Conservation (phyloP, 2,888 invertebrate species). For the Nomada ferruginata region DNA sequence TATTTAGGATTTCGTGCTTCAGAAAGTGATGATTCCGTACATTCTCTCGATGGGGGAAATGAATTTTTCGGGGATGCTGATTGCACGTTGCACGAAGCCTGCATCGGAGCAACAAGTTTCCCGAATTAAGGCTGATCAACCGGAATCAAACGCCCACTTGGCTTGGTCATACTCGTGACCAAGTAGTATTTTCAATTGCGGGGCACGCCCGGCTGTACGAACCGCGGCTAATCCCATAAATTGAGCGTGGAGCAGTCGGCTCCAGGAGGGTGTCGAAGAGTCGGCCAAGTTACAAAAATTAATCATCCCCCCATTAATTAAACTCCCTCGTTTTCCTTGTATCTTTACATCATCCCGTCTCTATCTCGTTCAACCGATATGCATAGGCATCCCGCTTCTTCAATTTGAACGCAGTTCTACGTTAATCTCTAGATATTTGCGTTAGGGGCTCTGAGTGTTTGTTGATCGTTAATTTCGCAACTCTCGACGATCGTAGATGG, state of each 20-base stretch:
- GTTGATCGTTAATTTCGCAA: conserved; percentile 1
- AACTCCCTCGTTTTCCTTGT: conserved; percentile 46
- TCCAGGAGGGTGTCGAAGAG: conserved; percentile 54
- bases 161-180: conserved; percentile 77
- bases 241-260: conserved; percentile 67
- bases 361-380: background rate
- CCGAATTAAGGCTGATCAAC: conserved; percentile 69
- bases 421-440: too few species aligned
- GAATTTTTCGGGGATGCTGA: background rate
- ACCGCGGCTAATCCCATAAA: conserved; percentile 76
- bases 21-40: too few species aligned
- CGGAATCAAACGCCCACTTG: conserved; percentile 70
- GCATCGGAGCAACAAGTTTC: conserved; percentile 42
- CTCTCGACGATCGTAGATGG: background rate
- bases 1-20: too few species aligned
- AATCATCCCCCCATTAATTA: conserved; percentile 70
- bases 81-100: background rate
- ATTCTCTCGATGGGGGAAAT: background rate
- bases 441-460: too few species aligned
- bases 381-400: too few species aligned
- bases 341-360: background rate
- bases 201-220: conserved; percentile 72
- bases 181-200: conserved; percentile 78
- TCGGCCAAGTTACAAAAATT: conserved; percentile 65
- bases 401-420: too few species aligned